phyloP scores from a whole-genome alignment of 2,797 vertebrate species.

The Schizopygopsis malacanthus region DNA sequence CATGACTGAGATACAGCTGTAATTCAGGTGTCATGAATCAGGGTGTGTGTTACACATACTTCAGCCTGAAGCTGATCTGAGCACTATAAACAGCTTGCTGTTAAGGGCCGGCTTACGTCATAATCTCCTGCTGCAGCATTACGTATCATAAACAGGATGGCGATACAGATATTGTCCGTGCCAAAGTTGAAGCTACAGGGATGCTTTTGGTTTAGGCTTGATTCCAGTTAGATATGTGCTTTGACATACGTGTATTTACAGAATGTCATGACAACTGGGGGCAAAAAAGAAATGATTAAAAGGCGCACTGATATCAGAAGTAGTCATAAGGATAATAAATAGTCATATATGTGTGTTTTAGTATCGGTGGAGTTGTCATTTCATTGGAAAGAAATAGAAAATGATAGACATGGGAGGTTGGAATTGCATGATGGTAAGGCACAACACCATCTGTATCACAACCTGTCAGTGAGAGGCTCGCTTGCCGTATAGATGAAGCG shows the following conservation, averaged over 20 bases:
- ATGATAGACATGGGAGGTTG: constrained; percentile 13
- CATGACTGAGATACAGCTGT: neutral
- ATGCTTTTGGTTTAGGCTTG: constrained; percentile 14
- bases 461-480: neutral
- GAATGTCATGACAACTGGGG: neutral
- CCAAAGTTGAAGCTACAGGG: constrained; percentile 18
- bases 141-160: constrained; percentile 41
- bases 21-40: constrained; percentile 28
- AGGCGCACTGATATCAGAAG: neutral
- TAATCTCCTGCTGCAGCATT: constrained; percentile 45
- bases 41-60: constrained; percentile 26
- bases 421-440: constrained; percentile 5
- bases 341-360: neutral
- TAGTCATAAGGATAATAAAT: neutral
- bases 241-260: neutral
- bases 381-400: neutral
- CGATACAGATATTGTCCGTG: constrained; percentile 7
- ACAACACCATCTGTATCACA: constrained; percentile 42
- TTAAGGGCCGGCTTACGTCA: constrained; percentile 26
- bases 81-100: constrained; percentile 32
- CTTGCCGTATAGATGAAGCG: neutral
- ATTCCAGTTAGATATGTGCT: neutral
- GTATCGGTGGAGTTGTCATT: neutral
- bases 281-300: neutral
- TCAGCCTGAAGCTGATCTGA: constrained; percentile 8